Base-by-base conservation (phyloP, 2,888 invertebrate species). In the Marronus borbonicus region DNA sequence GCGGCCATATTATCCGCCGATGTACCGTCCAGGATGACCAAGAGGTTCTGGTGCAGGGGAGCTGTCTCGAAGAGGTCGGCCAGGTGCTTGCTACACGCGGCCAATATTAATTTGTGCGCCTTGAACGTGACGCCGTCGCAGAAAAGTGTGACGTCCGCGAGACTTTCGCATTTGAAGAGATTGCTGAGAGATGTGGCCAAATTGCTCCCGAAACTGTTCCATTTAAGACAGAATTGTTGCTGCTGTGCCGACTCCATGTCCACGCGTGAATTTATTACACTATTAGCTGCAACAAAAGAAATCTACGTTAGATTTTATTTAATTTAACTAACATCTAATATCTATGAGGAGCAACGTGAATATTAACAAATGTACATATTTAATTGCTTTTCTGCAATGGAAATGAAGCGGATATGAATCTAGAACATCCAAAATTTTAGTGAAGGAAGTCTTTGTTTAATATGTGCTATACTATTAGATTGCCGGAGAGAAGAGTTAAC, bases 151-250 rank as follows among this genome's bases (percentile, higher is more conserved):
- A 97, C 96, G 92, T 97, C 97, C 86, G 96, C 95, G 87, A 97
- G 92, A 89, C 95, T 95, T 92, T 97, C 96, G 88, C 96, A 96
- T 91, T 96, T 96, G 92, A 96, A 96, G 88, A 97, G 92, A 90
- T 95, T 96, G 88, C 96, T 96, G 91, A 96, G 97, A 86, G 96
- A 95, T 86, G 96, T 95, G 86, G 96, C 96, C 90, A 97, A 92
- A 91, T 97, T 97, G 87, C 95, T 96, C 89, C 96, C 96, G 90
- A 96, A 97, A 92, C 96, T 96, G 93, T 96, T 97, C 97, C 97
- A 97, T 93, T 97, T 96, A 87, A 97, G 93, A 92, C 96, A 96
- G 91, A 96, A 97, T 91, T 97, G 96, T 91, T 96, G 97, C 92
- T 96, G 96, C 85, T 88, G 88, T 76, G 78, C 82, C 89, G 95